A percentile compares a stretch with the other conserved stretches of the same genome.
Conservation (phyloP, 2,797 vertebrate species). For the Karalla daura region DNA sequence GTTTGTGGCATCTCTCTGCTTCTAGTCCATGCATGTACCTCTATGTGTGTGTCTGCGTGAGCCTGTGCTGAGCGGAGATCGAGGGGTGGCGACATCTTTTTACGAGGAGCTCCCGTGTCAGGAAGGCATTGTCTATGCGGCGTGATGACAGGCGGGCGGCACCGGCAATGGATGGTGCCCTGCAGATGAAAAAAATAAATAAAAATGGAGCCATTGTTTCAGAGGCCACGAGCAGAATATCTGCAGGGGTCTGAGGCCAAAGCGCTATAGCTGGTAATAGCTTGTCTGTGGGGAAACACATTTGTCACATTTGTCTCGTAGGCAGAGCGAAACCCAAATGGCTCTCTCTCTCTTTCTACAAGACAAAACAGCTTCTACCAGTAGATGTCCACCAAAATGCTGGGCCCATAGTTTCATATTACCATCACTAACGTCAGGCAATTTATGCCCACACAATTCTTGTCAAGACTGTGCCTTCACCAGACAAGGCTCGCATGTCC, state of each 20-base stretch:
- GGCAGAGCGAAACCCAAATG: constrained; percentile 50
- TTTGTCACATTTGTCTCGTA: constrained; percentile 68
- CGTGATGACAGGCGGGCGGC: constrained; percentile 64
- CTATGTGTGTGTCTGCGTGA: constrained; percentile 11
- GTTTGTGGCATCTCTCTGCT: constrained; percentile 22
- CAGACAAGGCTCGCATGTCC: too few relatives aligned
- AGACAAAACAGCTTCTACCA: constrained; percentile 19
- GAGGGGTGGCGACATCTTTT: constrained; percentile 75
- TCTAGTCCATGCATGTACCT: background rate
- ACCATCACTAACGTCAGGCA: background rate
- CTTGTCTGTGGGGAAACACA: constrained; percentile 67
- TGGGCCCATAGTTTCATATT: background rate
- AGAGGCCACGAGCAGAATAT: constrained; percentile 64
- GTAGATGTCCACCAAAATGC: constrained; percentile 3
- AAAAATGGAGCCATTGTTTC: constrained; percentile 70
- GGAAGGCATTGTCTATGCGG: constrained; percentile 70
- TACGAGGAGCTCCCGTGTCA: constrained; percentile 75
- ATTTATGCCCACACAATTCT: too few relatives aligned
- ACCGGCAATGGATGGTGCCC: constrained; percentile 73
- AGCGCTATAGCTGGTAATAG: constrained; percentile 64
- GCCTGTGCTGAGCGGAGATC: constrained; percentile 39
- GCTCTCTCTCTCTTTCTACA: constrained; percentile 34
- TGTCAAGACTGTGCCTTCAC: too few relatives aligned
- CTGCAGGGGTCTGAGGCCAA: constrained; percentile 62
- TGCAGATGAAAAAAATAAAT: constrained; percentile 75